A percentile compares a stretch with the other conserved stretches of the same genome.
Evolutionary conservation across 2,888 invertebrate genomes (phyloP).

Genomic region (Oligia latruncula): DNA sequence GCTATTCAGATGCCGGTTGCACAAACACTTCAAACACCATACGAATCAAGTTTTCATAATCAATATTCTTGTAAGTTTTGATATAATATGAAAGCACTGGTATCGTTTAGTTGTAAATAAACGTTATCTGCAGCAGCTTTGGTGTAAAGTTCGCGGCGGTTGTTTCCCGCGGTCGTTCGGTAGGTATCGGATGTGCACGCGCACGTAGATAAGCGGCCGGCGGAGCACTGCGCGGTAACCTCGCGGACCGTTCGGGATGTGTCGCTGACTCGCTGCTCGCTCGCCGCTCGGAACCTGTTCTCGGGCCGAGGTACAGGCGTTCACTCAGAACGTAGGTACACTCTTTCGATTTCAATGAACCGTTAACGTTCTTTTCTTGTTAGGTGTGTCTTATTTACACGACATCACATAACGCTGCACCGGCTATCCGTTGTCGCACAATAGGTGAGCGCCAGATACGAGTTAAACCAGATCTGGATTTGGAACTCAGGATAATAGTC

Average conservation of each 20-base stretch:
- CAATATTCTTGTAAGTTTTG: slow-evolving; percentile 50
- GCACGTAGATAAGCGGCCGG: slow-evolving; percentile 84
- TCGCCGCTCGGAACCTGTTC: slow-evolving; percentile 84
- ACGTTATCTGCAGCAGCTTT: slow-evolving; percentile 64
- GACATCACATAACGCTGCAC: slow-evolving; percentile 81
- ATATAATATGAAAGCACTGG: slow-evolving; percentile 53
- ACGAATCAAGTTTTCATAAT: slow-evolving; percentile 62
- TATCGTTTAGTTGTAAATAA: slow-evolving; percentile 69
- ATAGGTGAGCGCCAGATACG: slow-evolving; percentile 59
- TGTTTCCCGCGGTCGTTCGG: slow-evolving; percentile 69
- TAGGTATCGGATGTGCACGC: slow-evolving; percentile 76
- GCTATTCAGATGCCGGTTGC: slow-evolving; percentile 69
- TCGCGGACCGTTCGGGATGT: slow-evolving; percentile 83
- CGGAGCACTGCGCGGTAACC: slow-evolving; percentile 84
- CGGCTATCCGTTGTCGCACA: slow-evolving; percentile 62
- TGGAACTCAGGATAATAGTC: slow-evolving; percentile 53
- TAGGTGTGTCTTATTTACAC: slow-evolving; percentile 81
- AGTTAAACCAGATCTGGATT: slow-evolving; percentile 66
- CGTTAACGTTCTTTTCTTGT: slow-evolving; percentile 86
- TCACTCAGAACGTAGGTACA: slow-evolving; percentile 76
- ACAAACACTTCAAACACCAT: slow-evolving; percentile 80
- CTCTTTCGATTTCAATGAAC: slow-evolving; percentile 89
- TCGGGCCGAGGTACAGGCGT: slow-evolving; percentile 75
- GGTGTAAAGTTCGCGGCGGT: slow-evolving; percentile 73
- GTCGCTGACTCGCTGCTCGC: slow-evolving; percentile 75